Base-by-base conservation (phyloP, 2,797 vertebrate genomes). In the Chiroxiphia lanceolata region DNA sequence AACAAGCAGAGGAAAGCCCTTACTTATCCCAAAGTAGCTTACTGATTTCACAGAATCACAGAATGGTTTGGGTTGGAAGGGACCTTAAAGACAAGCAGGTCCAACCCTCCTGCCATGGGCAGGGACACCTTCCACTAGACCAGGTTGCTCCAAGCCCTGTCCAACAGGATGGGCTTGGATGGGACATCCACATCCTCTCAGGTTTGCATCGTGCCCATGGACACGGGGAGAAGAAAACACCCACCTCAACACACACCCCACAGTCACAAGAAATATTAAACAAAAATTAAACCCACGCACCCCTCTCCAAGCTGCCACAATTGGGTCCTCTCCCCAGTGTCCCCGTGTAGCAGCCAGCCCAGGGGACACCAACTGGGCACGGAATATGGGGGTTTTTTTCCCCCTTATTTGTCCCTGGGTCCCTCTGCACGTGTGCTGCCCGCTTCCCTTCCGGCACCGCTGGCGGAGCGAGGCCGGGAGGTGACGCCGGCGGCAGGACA, bases 351-450 rank as follows among this genome's bases (percentile, higher is more conserved):
- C 71, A 51, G 13, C 1, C 25, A 81, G 70, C 29, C 34, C 5
- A 40, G 5, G 20, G 31, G 42, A n/a, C 38, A 53, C 15, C 7
- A 6, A 1, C 2, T 5, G 36, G 54, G 21, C 14, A 12, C 1
- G 3, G 75, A 51, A 44, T 4, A 56, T 0, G 1, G 17, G 15
- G 42, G n/a, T n/a, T 3, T 2, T 33, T 54, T 9, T 0, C n/a
- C 59, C 63, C 53, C 9, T 15, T 20, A 1, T 27, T 50, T 77
- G 7, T 51, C 27, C 59, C 17, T 0, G 5, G 34, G 33, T 69
- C 42, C 50, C 72, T 38, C 20, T 6, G 3, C 42, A 45, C 3
- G 5, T 7, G 36, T 5, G 0, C 1, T 10, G 33, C 53, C 22
- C 0, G 1, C 10, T 75, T 75, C 70, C 70, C 36, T 26, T 9